These are phyloP conservation scores for Oedothorax gibbosus DNA, from an alignment of 1,140 invertebrate species.

Conservation along the genomic window DNA sequence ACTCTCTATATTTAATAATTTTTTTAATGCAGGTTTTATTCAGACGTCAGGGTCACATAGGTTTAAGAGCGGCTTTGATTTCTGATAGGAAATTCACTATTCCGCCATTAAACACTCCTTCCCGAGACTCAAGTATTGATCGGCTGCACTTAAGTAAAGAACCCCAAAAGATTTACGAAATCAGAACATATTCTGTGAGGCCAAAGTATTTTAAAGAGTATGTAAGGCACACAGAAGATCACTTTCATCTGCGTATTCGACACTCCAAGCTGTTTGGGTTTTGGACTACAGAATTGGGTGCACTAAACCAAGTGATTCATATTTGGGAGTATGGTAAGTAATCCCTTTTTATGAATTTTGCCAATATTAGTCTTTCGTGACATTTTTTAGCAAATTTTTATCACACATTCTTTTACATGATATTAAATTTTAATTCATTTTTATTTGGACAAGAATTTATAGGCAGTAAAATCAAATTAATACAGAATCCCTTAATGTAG, in stretches of 20 bases:
- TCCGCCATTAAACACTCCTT: slow-evolving; percentile 25
- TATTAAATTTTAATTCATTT: too few species aligned
- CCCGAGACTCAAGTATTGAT: slow-evolving; percentile 6
- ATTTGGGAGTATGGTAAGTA: slow-evolving; percentile 70
- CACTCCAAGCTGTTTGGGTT: slow-evolving; percentile 68
- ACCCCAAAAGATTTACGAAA: slow-evolving; percentile 66
- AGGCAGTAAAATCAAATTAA: too few species aligned
- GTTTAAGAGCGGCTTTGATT: background rate
- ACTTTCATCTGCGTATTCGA: slow-evolving; percentile 66
- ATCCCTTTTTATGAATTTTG: too few species aligned
- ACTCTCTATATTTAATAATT: background rate
- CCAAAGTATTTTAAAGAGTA: slow-evolving; percentile 65
- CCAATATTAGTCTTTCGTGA: too few species aligned
- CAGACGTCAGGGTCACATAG: background rate
- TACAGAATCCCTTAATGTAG: too few species aligned
- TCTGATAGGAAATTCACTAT: slow-evolving; percentile 13
- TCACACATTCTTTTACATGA: too few species aligned
- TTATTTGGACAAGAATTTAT: too few species aligned
- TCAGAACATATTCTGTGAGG: slow-evolving; percentile 64
- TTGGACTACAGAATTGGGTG: slow-evolving; percentile 69
- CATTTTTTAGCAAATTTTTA: too few species aligned
- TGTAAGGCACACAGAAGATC: slow-evolving; percentile 65
- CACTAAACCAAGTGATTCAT: slow-evolving; percentile 68
- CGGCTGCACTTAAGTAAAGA: slow-evolving; percentile 42
- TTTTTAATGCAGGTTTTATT: slow-evolving; percentile 5